A percentile compares a stretch with the other conserved stretches of the same genome.
phyloP scores from a whole-genome alignment of 2,113 vertebrate genomes.

The Glareola pratincola region DNA sequence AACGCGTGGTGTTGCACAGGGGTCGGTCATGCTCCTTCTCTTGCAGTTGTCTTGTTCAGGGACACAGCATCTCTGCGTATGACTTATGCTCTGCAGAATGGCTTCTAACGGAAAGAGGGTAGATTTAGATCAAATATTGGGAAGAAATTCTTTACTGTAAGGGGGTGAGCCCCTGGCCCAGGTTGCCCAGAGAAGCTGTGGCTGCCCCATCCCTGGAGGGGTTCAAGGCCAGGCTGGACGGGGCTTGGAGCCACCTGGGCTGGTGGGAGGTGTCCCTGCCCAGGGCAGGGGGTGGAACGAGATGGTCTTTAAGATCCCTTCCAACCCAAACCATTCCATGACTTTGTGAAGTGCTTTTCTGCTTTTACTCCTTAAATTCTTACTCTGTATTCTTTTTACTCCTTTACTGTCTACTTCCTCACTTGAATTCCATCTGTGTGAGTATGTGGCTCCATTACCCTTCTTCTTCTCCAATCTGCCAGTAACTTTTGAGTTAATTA shows the following conservation, averaged over 20 bases:
- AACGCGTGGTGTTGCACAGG: accelerated
- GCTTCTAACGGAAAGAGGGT: neutral
- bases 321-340: neutral
- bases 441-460: neutral
- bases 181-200: neutral
- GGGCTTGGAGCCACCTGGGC: neutral
- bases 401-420: neutral
- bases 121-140: neutral
- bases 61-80: neutral
- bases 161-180: neutral
- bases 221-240: neutral
- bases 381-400: neutral
- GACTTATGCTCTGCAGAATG: neutral
- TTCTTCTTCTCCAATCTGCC: neutral
- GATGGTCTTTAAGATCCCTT: neutral
- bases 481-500: neutral
- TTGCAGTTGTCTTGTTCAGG: neutral
- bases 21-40: accelerated
- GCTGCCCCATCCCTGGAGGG: neutral
- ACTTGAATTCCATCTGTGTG: neutral
- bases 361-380: neutral
- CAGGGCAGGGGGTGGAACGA: neutral
- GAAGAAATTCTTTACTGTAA: neutral
- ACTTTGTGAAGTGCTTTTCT: neutral
- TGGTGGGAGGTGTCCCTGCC: neutral